Evolutionary conservation across 2,888 invertebrate species (phyloP).

Genomic region (Ectemnius continuus): DNA sequence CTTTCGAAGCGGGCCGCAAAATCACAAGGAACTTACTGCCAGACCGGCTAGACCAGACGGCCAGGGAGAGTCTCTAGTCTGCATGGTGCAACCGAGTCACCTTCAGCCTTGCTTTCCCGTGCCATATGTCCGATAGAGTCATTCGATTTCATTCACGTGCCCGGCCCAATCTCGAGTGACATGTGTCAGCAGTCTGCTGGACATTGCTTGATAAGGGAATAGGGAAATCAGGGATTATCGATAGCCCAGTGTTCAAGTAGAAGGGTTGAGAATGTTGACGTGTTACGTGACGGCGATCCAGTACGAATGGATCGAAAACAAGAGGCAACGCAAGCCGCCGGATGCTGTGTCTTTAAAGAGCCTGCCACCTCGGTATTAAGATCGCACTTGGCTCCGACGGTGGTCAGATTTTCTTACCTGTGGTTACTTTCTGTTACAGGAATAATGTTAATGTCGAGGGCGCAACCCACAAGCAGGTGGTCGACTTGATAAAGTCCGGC

Average conservation of each 20-base stretch:
- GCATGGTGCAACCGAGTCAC: too few species aligned
- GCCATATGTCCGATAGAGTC: neutral
- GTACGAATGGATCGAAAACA: constrained; percentile 63
- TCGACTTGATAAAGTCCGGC: constrained; percentile 99
- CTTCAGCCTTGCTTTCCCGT: neutral
- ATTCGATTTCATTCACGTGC: constrained; percentile 5
- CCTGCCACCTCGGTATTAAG: constrained; percentile 31
- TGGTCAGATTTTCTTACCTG: neutral
- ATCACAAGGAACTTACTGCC: neutral
- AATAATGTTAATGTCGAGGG: constrained; percentile 99
- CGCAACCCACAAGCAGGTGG: constrained; percentile 99
- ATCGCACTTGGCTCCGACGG: neutral
- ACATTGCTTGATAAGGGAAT: too few species aligned
- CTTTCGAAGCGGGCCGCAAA: constrained; percentile 34
- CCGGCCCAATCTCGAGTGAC: too few species aligned
- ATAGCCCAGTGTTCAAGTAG: neutral
- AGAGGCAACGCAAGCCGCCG: constrained; percentile 30
- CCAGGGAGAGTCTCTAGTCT: too few species aligned
- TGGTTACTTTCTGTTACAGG: constrained; percentile 79
- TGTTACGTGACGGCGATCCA: constrained; percentile 69
- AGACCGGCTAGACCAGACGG: too few species aligned
- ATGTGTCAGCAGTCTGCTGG: too few species aligned
- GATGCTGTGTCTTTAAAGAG: constrained; percentile 32
- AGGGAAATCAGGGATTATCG: too few species aligned
- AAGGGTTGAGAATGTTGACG: constrained; percentile 60